phyloP scores from a whole-genome alignment of 2,888 invertebrate species.

The Criorhina ranunculi region DNA sequence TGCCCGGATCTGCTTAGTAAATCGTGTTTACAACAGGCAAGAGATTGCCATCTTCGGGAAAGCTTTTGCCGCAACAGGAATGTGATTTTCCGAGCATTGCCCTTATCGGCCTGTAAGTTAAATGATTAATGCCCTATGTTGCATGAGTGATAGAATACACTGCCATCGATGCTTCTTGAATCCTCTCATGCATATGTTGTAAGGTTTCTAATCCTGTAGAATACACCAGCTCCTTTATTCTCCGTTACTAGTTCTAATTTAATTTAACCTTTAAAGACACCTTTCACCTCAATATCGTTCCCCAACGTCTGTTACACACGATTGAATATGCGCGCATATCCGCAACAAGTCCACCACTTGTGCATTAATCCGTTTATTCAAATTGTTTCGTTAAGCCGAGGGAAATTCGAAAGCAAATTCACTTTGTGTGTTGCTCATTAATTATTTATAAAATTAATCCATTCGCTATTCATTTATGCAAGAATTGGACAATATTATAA shows the following conservation, averaged over 20 bases:
- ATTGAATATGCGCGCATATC: constrained; percentile 9
- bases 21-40: too few relatives aligned
- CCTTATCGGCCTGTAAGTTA: too few relatives aligned
- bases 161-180: too few relatives aligned
- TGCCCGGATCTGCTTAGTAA: too few relatives aligned
- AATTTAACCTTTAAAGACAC: constrained; percentile 18
- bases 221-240: too few relatives aligned
- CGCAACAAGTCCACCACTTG: constrained; percentile 40
- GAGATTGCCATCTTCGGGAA: too few relatives aligned
- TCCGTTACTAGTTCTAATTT: constrained; percentile 23
- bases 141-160: too few relatives aligned
- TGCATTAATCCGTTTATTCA: constrained; percentile 55
- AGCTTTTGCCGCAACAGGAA: too few relatives aligned
- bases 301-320: not conserved
- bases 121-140: too few relatives aligned
- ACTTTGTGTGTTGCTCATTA: constrained; percentile 51
- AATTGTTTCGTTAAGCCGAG: constrained; percentile 36
- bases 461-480: constrained; percentile 59
- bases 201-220: too few relatives aligned
- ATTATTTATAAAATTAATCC: constrained; percentile 66
- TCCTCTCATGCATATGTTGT: too few relatives aligned
- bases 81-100: too few relatives aligned
- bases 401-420: constrained; percentile 56
- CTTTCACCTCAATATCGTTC: constrained; percentile 7
- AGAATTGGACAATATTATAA: constrained; percentile 41